These are phyloP conservation scores for Sakesphorus luctuosus DNA, from an alignment of 2,113 vertebrate species.

Conservation along the genomic window DNA sequence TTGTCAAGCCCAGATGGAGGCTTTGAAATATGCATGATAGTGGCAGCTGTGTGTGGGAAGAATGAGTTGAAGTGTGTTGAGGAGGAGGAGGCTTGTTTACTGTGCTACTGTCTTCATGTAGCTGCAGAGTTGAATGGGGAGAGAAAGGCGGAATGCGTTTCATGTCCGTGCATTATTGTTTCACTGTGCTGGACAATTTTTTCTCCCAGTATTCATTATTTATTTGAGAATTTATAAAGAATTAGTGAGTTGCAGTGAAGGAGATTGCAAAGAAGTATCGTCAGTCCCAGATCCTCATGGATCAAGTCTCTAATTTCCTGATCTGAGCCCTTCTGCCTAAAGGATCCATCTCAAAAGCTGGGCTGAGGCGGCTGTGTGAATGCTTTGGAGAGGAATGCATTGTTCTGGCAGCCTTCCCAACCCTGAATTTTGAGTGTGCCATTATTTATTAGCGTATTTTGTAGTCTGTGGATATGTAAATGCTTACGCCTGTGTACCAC, in stretches of 20 bases:
- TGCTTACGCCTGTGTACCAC: accelerated
- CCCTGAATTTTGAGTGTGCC: neutral
- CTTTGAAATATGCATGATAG: slow-evolving; percentile 77
- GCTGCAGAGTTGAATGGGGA: slow-evolving; percentile 67
- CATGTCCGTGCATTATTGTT: neutral
- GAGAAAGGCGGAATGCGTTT: slow-evolving; percentile 34
- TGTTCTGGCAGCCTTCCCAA: neutral
- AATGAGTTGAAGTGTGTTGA: slow-evolving; percentile 74
- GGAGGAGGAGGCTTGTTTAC: slow-evolving; percentile 73
- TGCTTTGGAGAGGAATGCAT: neutral
- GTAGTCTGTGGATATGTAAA: neutral
- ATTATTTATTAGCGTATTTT: neutral
- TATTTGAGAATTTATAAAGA: neutral
- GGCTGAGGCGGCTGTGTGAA: neutral
- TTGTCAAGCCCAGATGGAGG: slow-evolving; percentile 81
- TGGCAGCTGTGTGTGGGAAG: slow-evolving; percentile 83
- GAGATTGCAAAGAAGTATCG: neutral
- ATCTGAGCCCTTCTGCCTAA: neutral
- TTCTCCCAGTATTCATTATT: neutral
- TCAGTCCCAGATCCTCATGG: accelerated
- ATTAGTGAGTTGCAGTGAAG: neutral
- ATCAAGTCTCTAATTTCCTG: neutral
- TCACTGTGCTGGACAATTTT: slow-evolving; percentile 9
- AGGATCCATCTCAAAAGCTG: neutral
- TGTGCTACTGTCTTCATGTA: slow-evolving; percentile 62